A percentile compares a stretch with the other conserved stretches of the same genome.
phyloP scores from a whole-genome alignment of 2,888 invertebrate species.

The Cybosia mesomella region DNA sequence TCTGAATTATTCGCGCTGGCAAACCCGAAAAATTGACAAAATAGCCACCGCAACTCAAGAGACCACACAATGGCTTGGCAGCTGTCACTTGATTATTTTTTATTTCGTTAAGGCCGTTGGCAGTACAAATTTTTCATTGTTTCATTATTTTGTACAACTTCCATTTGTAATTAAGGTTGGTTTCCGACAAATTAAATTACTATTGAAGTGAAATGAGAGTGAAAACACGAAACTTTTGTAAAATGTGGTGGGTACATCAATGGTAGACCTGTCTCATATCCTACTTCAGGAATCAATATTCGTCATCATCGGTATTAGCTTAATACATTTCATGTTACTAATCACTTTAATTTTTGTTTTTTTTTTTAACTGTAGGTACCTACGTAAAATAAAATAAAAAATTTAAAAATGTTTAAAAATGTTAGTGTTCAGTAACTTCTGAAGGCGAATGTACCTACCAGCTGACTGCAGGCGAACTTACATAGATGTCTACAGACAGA shows the following conservation, averaged over 20 bases:
- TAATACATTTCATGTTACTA: too few species aligned
- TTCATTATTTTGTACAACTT: conserved; percentile 15
- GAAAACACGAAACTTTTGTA: background rate
- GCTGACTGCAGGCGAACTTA: too few species aligned
- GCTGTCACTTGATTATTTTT: conserved; percentile 54
- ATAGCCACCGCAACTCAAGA: conserved; percentile 51
- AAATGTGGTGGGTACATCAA: background rate
- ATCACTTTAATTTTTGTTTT: too few species aligned
- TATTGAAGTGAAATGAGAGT: background rate
- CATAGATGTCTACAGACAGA: too few species aligned
- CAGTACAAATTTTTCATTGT: conserved; percentile 20
- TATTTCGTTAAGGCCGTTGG: conserved; percentile 32
- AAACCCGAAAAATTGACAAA: conserved; percentile 52
- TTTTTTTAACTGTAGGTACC: too few species aligned
- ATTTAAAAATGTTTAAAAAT: too few species aligned
- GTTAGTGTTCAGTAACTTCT: too few species aligned
- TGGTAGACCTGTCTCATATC: background rate
- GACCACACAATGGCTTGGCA: conserved; percentile 68
- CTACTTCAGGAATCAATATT: too few species aligned
- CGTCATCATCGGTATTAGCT: too few species aligned
- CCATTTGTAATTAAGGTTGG: conserved; percentile 12
- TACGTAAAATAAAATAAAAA: too few species aligned
- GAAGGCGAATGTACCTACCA: too few species aligned
- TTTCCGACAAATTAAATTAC: background rate
- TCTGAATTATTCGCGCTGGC: conserved; percentile 40